Evolutionary conservation across 2,113 vertebrate species (phyloP), one percentile per base, ranked within the genome.

Genomic region (Tupaia tana): DNA sequence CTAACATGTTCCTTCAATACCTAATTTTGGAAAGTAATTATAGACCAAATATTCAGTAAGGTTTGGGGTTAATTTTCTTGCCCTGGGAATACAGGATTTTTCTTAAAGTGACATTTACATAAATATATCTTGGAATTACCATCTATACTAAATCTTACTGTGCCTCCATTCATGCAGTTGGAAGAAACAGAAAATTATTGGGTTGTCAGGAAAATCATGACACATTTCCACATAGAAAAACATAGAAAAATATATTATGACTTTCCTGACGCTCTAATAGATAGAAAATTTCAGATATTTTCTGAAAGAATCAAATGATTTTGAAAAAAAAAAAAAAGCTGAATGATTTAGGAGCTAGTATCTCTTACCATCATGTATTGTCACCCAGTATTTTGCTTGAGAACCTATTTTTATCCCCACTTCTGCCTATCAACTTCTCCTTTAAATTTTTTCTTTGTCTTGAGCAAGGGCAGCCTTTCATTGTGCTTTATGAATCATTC

Each of bases 401-500:
- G 78, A 89, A 56, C 2, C n/a, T 87, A 22, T 93, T 92, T 96
- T 95, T 85, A 94, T 86, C 13, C 3, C 31, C 18, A 64, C 24
- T 78, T 77, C 29, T 88, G 84, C 81, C 29, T 70, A 79, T 96
- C 87, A 67, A 71, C 16, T 92, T 54, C n/a, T 73, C 9, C 43
- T 64, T 73, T 88, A 85, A 31, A 20, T 15, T 78, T 86, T 93
- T 71, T 85, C 9, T 92, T 96, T 96, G 82, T 43, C 75, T 97
- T 97, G 87, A 97, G 34, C 89, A 94, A 95, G 58, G 84, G 20
- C 88, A 97, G 29, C 84, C 56, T 97, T 92, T 81, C 29, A 87
- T 3, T 89, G 18, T 90, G 92, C 70, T 88, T 87, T 82, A 96
- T 93, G 91, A 96, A 90, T 95, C 94, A 96, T 95, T 97, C 64